Base-by-base conservation (phyloP, 2,113 vertebrate genomes). In the Lates calcarifer region DNA sequence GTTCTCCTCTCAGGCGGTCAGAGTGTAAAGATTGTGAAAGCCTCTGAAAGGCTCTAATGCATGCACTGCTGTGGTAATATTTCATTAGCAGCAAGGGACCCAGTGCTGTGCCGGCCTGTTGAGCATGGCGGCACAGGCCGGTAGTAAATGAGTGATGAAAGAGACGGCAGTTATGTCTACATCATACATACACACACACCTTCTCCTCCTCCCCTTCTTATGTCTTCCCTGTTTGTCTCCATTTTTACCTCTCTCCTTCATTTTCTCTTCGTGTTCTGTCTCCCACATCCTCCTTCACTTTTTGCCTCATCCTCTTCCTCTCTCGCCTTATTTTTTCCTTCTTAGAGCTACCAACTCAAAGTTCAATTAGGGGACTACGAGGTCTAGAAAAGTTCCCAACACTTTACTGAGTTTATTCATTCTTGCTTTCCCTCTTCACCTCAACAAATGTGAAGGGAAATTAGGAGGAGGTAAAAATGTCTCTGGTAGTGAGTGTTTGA, bases 21-120 rank as follows among this genome's bases (percentile, higher is more conserved):
- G 75, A 88, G 74, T 84, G 71, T 79, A 79, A 74, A 66, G 82
- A 82, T 64, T 90, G 85, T 76, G 77, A 87, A 90, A 91, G 77
- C 51, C 70, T 84, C 65, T 70, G 71, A 81, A 81, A 72, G 57
- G 58, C 49, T 82, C 37, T 66, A 82, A 79, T 64, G 63, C 17
- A 33, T 88, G 73, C 43, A 77, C 81, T 14, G n/a, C 75, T 77
- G 72, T 77, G 84, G 63, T 83, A 70, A 84, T 77, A 87, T 88
- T 89, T 88, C 76, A 88, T 81, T 72, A 81, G 73, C 5, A 6
- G 61, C 62, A 0, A 75, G 84, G 62, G 75, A 86, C 26, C n/a
- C 17, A 9, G 79, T 26, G 31, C 68, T 41, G 66, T 37, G 31
- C 53, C 28, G 69, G 79, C 58, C 56, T 55, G 70, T 76, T 83